These are phyloP conservation scores for Pachliopta kotzebuea DNA, from an alignment of 2,888 invertebrate genomes.

Conservation along the genomic window DNA sequence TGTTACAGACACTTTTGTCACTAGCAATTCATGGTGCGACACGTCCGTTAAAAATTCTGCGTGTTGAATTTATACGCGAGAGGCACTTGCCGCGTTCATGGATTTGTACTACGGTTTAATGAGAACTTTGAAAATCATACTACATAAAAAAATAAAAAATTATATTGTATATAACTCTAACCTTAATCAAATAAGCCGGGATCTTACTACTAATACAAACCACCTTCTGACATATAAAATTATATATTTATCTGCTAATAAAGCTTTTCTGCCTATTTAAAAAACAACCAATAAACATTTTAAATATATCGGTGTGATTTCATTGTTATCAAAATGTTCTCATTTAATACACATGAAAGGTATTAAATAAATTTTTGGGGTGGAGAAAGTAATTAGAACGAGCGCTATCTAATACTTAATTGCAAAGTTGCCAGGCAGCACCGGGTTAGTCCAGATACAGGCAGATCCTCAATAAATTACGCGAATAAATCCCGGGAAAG, in stretches of 20 bases:
- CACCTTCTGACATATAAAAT: too few relatives aligned
- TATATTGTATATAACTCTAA: too few relatives aligned
- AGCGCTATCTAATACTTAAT: conserved; percentile 67
- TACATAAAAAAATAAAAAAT: not conserved
- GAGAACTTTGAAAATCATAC: not conserved
- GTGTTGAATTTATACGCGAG: conserved; percentile 62
- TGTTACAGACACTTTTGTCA: conserved; percentile 76
- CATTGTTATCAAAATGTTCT: not conserved
- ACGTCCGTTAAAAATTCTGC: conserved; percentile 74
- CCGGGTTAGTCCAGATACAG: conserved; percentile 78
- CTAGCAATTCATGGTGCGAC: conserved; percentile 72
- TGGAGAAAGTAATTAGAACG: conserved; percentile 26
- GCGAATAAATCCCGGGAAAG: conserved; percentile 79
- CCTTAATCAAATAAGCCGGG: too few relatives aligned
- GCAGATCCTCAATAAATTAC: conserved; percentile 80
- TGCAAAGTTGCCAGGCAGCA: conserved; percentile 56
- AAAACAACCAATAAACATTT: not conserved
- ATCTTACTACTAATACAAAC: too few relatives aligned
- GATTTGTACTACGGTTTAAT: not conserved
- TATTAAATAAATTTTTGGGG: conserved; percentile 46
- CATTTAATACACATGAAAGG: not conserved
- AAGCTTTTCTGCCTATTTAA: too few relatives aligned
- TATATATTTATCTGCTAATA: too few relatives aligned
- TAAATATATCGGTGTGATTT: not conserved
- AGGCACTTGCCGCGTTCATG: conserved; percentile 40